These are phyloP conservation scores for Masnerella sp. DNA, from an alignment of 2,888 invertebrate species.

Conservation along the genomic window DNA sequence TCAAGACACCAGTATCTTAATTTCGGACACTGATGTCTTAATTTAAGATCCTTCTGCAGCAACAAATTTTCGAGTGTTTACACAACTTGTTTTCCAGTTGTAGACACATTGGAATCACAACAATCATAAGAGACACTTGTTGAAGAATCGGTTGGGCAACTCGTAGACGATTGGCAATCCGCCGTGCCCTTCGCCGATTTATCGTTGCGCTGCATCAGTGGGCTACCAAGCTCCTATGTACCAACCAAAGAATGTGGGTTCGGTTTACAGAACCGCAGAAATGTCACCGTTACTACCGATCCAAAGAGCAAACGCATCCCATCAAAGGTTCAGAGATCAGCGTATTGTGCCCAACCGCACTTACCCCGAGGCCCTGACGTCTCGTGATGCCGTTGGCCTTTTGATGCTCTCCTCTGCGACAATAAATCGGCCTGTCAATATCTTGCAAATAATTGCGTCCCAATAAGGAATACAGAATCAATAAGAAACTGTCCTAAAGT, in stretches of 20 bases:
- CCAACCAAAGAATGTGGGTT: slow-evolving; percentile 70
- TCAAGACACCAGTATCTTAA: no score
- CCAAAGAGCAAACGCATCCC: slow-evolving; percentile 71
- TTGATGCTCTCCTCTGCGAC: slow-evolving; percentile 64
- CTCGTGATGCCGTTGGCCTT: slow-evolving; percentile 72
- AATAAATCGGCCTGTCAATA: slow-evolving; percentile 66
- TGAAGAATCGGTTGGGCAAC: slow-evolving; percentile 29
- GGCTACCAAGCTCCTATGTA: slow-evolving; percentile 28
- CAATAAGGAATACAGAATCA: slow-evolving; percentile 48
- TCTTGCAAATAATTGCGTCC: slow-evolving; percentile 63
- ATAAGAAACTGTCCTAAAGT: neutral
- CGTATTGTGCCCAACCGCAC: slow-evolving; percentile 64
- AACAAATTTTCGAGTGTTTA: no score
- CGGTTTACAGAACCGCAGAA: slow-evolving; percentile 63
- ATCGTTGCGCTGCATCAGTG: slow-evolving; percentile 40
- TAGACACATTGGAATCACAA: no score
- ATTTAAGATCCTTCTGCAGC: no score
- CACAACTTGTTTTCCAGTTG: no score
- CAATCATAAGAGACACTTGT: slow-evolving; percentile 21
- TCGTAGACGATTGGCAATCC: slow-evolving; percentile 25
- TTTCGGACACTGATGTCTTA: no score
- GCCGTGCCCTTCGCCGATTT: slow-evolving; percentile 49
- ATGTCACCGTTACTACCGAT: slow-evolving; percentile 58
- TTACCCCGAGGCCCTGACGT: slow-evolving; percentile 66
- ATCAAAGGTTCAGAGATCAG: slow-evolving; percentile 73